These are phyloP conservation scores for Synchiropus splendidus DNA, from an alignment of 2,113 vertebrate genomes.

Conservation along the genomic window DNA sequence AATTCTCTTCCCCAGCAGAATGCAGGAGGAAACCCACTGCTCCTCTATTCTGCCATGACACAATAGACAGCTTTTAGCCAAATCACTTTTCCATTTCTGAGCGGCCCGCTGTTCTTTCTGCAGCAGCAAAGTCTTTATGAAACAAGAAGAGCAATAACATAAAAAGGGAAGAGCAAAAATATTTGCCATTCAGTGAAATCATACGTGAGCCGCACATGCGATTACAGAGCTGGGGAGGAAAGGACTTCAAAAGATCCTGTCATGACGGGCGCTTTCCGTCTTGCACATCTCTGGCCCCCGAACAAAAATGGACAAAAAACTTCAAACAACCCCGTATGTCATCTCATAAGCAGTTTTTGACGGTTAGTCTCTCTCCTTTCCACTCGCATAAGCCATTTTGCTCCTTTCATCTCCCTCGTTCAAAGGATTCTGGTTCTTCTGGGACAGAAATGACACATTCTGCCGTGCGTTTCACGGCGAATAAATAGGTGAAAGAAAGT, in stretches of 20 bases:
- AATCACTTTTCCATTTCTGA: constrained; percentile 34
- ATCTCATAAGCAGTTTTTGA: constrained; percentile 15
- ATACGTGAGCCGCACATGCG: too few species aligned
- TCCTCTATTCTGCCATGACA: constrained; percentile 26
- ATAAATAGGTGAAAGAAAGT: constrained; percentile 9
- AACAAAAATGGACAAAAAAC: constrained; percentile 20
- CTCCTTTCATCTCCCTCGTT: constrained; percentile 48
- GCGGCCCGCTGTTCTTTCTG: constrained; percentile 19
- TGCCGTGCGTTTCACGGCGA: constrained; percentile 38
- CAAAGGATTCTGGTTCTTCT: constrained; percentile 33
- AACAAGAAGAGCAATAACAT: too few species aligned
- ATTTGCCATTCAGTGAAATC: too few species aligned
- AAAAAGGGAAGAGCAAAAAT: too few species aligned
- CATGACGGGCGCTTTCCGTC: constrained; percentile 17
- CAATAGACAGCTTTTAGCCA: constrained; percentile 36
- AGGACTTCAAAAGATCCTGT: constrained; percentile 28
- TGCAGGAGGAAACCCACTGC: constrained; percentile 23
- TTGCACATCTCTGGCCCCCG: constrained; percentile 6
- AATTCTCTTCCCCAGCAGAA: constrained; percentile 19
- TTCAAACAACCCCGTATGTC: constrained; percentile 29
- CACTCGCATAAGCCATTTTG: constrained; percentile 22
- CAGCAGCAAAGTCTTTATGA: background rate
- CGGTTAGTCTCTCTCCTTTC: constrained; percentile 6
- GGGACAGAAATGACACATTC: constrained; percentile 34
- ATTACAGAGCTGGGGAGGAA: background rate